Conservation (phyloP, 2,888 invertebrate species). For the Scaptomyza flava region DNA sequence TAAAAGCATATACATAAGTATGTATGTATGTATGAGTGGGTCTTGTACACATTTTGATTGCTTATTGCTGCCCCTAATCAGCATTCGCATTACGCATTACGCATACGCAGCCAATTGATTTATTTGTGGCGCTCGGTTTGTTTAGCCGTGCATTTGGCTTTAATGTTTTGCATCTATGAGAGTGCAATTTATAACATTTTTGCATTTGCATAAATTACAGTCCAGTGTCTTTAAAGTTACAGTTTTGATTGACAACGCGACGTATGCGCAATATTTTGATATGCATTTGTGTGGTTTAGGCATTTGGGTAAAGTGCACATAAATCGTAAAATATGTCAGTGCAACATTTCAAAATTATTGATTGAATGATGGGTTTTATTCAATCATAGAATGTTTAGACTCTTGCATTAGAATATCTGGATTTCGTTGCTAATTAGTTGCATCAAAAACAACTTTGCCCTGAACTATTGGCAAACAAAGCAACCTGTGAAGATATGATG, state of each 20-base stretch:
- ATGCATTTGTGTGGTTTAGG: background rate
- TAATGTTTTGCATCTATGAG: slow-evolving; percentile 29
- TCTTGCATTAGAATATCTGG: background rate
- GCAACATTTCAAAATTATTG: slow-evolving; percentile 1
- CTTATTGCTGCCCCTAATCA: slow-evolving; percentile 46
- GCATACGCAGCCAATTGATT: slow-evolving; percentile 67
- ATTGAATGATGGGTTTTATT: no score
- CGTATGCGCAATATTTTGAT: slow-evolving; percentile 39
- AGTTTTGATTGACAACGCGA: slow-evolving; percentile 41
- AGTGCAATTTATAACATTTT: slow-evolving; percentile 52
- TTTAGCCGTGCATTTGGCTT: slow-evolving; percentile 18
- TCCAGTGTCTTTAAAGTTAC: slow-evolving; percentile 18
- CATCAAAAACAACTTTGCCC: no score
- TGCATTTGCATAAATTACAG: slow-evolving; percentile 63
- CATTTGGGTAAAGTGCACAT: slow-evolving; percentile 8
- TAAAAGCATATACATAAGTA: background rate
- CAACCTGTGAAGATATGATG: background rate
- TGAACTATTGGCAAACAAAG: background rate
- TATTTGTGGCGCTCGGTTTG: slow-evolving; percentile 45
- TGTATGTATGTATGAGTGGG: background rate
- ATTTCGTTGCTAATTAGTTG: background rate
- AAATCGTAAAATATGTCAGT: slow-evolving; percentile 23
- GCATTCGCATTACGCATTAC: slow-evolving; percentile 43
- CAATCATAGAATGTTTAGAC: background rate
- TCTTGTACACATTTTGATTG: slow-evolving; percentile 13